Evolutionary conservation across 64 coral and sea anemone species (phyloP).

Genomic region (Pocillopora verrucosa): DNA sequence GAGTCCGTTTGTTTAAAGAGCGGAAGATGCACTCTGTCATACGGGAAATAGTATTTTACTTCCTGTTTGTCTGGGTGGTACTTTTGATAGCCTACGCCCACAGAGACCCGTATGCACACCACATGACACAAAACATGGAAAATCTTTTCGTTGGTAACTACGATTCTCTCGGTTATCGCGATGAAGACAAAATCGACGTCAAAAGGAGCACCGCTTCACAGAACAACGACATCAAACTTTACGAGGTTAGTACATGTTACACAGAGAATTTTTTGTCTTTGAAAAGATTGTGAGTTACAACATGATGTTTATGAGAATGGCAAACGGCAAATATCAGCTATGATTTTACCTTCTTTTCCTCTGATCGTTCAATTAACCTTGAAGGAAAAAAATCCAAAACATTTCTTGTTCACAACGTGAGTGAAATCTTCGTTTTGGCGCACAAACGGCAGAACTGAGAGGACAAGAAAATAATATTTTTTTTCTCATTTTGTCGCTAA

Average conservation of each 20-base stretch:
- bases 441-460: too few species aligned
- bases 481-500: too few species aligned
- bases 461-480: too few species aligned
- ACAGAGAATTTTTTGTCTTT: too few species aligned
- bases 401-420: too few species aligned
- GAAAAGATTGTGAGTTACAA: not conserved
- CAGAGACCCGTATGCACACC: slow-evolving; percentile 87
- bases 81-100: slow-evolving; percentile 87
- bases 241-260: slow-evolving; percentile 40
- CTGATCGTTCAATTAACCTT: too few species aligned
- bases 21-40: slow-evolving; percentile 88
- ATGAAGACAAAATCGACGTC: slow-evolving; percentile 20
- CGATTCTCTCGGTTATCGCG: not conserved
- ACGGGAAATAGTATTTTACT: slow-evolving; percentile 79
- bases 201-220: not conserved
- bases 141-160: slow-evolving; percentile 63
- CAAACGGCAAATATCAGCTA: too few species aligned
- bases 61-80: slow-evolving; percentile 93
- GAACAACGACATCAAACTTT: slow-evolving; percentile 49
- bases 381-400: too few species aligned
- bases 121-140: slow-evolving; percentile 61
- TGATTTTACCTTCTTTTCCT: too few species aligned
- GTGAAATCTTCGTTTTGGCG: too few species aligned
- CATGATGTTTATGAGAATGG: too few species aligned
- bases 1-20: slow-evolving; percentile 77